Conservation (phyloP, 2,888 invertebrate species). For the Ischnura elegans region DNA sequence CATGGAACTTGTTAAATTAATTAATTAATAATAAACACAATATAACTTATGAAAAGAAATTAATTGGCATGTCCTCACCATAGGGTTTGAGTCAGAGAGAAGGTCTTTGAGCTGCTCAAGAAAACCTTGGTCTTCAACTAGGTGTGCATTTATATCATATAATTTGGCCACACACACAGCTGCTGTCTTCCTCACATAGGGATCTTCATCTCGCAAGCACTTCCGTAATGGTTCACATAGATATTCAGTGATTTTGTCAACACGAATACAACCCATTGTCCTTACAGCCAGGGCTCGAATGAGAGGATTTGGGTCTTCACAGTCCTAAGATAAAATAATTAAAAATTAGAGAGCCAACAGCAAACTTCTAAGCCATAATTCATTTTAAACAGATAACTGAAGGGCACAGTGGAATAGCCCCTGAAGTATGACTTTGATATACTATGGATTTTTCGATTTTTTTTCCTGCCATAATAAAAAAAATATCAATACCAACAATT, state of each 20-base stretch:
- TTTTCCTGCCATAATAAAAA: too few species aligned
- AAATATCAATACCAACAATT: too few species aligned
- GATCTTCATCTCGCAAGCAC: conserved; percentile 96
- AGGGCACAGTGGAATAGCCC: too few species aligned
- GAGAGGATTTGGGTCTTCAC: conserved; percentile 99
- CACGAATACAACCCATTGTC: conserved; percentile 99
- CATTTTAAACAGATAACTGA: too few species aligned
- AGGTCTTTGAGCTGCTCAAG: conserved; percentile 97
- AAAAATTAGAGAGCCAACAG: neutral
- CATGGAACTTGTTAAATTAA: too few species aligned
- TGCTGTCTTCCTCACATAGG: conserved; percentile 98
- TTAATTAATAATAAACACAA: too few species aligned
- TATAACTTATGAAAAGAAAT: too few species aligned
- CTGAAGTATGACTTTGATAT: too few species aligned
- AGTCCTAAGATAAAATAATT: conserved; percentile 86
- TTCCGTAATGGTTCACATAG: conserved; percentile 98
- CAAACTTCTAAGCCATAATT: too few species aligned
- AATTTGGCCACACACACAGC: conserved; percentile 99
- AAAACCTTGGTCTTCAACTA: conserved; percentile 94
- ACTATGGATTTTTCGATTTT: too few species aligned
- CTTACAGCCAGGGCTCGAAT: conserved; percentile 98
- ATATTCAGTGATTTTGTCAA: conserved; percentile 99
- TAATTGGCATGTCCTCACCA: too few species aligned
- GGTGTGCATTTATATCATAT: conserved; percentile 93
- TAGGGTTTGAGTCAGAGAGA: conserved; percentile 99